A percentile compares a stretch with the other conserved stretches of the same genome.
These are phyloP conservation scores for Chalcosyrphus nemorum DNA, from an alignment of 2,888 invertebrate species.

Conservation along the genomic window DNA sequence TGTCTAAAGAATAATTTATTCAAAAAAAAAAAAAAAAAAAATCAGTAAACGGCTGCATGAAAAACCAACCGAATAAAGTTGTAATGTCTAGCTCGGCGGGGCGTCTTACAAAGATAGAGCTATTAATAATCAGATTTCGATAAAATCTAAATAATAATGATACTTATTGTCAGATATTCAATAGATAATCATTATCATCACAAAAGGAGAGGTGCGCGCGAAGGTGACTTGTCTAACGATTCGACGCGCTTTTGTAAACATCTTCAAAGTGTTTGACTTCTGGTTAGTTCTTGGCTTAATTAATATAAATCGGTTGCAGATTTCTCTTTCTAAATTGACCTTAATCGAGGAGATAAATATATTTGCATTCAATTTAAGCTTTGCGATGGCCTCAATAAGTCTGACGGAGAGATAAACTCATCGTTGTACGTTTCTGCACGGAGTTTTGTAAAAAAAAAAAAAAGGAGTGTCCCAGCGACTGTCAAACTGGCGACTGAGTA, in stretches of 20 bases:
- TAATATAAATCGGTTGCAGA: not conserved
- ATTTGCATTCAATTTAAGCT: no score
- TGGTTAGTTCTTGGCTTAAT: not conserved
- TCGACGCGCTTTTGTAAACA: not conserved
- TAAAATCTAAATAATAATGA: not conserved
- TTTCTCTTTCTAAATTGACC: not conserved
- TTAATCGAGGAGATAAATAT: not conserved
- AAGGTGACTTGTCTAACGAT: not conserved
- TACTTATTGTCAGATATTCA: not conserved
- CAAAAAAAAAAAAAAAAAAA: no score
- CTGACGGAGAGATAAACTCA: no score
- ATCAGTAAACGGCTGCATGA: not conserved
- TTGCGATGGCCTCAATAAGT: no score
- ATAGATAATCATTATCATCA: not conserved
- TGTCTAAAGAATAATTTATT: not conserved
- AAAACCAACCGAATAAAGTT: conserved; percentile 4
- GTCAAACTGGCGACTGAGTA: no score
- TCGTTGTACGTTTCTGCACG: no score
- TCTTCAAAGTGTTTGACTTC: not conserved
- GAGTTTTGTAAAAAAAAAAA: no score
- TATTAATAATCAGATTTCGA: not conserved
- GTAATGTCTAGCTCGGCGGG: not conserved
- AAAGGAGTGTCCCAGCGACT: no score
- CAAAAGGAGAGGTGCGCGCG: not conserved
- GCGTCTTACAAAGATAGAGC: not conserved